Percentiles rank a stretch among this genome's conserved stretches.
These are phyloP conservation scores for Dissostichus mawsoni DNA, from an alignment of 2,113 vertebrate species.

Conservation along the genomic window DNA sequence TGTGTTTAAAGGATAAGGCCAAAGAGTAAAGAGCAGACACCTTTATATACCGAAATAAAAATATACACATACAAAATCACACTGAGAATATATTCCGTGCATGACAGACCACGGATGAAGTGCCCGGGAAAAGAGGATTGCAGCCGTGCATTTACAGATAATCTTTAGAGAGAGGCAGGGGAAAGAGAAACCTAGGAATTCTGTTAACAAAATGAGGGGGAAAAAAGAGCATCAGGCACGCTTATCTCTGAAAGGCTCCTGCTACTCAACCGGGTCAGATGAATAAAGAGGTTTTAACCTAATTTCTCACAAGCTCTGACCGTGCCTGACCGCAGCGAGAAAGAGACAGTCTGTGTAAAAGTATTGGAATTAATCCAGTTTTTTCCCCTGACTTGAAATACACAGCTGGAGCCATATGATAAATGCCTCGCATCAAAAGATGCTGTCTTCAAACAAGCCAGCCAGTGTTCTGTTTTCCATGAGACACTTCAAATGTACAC, in stretches of 20 bases:
- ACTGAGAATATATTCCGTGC: constrained; percentile 50
- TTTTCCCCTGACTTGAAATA: constrained; percentile 27
- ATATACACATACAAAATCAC: constrained; percentile 22
- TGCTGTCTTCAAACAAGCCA: constrained; percentile 16
- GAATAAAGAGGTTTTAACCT: constrained; percentile 82
- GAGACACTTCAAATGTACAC: constrained; percentile 9
- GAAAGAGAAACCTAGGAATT: constrained; percentile 76
- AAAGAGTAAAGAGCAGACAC: constrained; percentile 25
- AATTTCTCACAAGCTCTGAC: constrained; percentile 70
- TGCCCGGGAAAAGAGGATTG: constrained; percentile 77
- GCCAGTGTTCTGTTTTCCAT: constrained; percentile 4
- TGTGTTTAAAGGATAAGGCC: neutral
- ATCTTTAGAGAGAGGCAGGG: constrained; percentile 68
- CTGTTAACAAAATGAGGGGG: constrained; percentile 70
- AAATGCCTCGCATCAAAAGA: constrained; percentile 42
- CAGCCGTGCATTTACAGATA: constrained; percentile 76
- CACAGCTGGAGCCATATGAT: constrained; percentile 22
- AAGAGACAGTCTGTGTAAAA: constrained; percentile 8
- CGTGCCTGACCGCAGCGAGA: constrained; percentile 40
- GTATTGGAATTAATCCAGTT: constrained; percentile 55
- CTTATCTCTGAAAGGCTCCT: constrained; percentile 76
- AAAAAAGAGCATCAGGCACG: constrained; percentile 70
- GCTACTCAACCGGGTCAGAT: constrained; percentile 73
- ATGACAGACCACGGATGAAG: constrained; percentile 56
- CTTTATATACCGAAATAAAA: constrained; percentile 20